phyloP scores from a whole-genome alignment of 2,113 vertebrate genomes.

The Chascanopsetta lugubris region DNA sequence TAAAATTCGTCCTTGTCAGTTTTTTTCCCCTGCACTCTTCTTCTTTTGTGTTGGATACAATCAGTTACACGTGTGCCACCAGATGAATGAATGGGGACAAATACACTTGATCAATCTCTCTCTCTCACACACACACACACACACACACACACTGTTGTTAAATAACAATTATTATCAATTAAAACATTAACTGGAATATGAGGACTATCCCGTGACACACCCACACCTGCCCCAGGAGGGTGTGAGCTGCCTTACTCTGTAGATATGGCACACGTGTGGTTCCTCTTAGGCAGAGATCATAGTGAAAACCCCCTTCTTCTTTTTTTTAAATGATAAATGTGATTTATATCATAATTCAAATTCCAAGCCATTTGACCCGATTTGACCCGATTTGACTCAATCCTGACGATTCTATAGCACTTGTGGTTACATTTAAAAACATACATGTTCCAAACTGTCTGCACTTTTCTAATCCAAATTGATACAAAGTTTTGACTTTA shows the following conservation, averaged over 20 bases:
- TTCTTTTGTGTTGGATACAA: slow-evolving; percentile 29
- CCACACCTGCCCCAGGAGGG: slow-evolving; percentile 43
- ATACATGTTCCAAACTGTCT: slow-evolving; percentile 30
- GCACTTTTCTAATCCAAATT: slow-evolving; percentile 61
- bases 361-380: slow-evolving; percentile 21
- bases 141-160: too few relatives aligned
- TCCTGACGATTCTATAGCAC: slow-evolving; percentile 30
- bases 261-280: slow-evolving; percentile 37
- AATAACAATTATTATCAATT: too few relatives aligned
- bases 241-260: slow-evolving; percentile 40
- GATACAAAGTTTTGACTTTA: slow-evolving; percentile 55
- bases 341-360: slow-evolving; percentile 55
- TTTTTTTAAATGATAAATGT: slow-evolving; percentile 41
- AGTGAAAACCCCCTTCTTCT: slow-evolving; percentile 37
- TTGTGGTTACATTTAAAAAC: slow-evolving; percentile 32
- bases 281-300: slow-evolving; percentile 7
- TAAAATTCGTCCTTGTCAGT: slow-evolving; percentile 30
- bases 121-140: too few relatives aligned
- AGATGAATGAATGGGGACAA: too few relatives aligned
- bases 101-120: too few relatives aligned
- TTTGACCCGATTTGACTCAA: slow-evolving; percentile 32
- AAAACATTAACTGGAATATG: too few relatives aligned
- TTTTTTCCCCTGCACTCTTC: slow-evolving; percentile 1
- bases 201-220: too few relatives aligned
- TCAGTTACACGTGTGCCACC: slow-evolving; percentile 41